Conservation (phyloP, 2,797 vertebrate species). For the Gallinago stenura region DNA sequence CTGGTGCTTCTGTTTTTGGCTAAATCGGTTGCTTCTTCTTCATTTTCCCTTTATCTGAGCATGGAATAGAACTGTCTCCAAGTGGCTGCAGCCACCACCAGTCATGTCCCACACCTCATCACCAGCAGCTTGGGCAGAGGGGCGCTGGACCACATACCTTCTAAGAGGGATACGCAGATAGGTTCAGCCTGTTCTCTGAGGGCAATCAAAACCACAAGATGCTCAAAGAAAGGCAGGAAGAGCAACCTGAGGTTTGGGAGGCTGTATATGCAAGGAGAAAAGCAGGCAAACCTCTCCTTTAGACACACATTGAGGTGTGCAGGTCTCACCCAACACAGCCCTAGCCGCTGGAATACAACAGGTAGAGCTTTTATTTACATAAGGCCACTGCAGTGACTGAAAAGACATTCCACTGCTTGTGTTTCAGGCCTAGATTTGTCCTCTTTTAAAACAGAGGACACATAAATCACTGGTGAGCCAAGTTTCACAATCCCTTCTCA, state of each 20-base stretch:
- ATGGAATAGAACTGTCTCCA: accelerated
- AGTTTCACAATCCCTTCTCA: not conserved
- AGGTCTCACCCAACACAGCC: not conserved
- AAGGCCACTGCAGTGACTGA: accelerated
- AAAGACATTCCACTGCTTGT: not conserved
- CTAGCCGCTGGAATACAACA: not conserved
- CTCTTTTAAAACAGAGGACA: not conserved
- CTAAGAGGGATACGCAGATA: accelerated
- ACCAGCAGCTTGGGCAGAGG: not conserved
- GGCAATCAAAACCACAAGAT: too few relatives aligned
- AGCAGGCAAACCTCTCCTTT: too few relatives aligned
- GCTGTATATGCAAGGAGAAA: accelerated
- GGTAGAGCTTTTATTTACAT: not conserved
- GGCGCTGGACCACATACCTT: accelerated
- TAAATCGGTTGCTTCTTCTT: not conserved
- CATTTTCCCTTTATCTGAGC: accelerated
- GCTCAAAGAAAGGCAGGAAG: not conserved
- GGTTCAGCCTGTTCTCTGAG: not conserved
- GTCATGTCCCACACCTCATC: accelerated
- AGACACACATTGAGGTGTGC: accelerated
- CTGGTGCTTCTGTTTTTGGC: not conserved
- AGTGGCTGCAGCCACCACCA: not conserved
- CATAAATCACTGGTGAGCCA: not conserved
- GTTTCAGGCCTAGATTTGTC: not conserved
- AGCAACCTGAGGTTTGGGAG: not conserved